Evolutionary conservation across 2,113 vertebrate species (phyloP).

Genomic region (Sialia sialis): DNA sequence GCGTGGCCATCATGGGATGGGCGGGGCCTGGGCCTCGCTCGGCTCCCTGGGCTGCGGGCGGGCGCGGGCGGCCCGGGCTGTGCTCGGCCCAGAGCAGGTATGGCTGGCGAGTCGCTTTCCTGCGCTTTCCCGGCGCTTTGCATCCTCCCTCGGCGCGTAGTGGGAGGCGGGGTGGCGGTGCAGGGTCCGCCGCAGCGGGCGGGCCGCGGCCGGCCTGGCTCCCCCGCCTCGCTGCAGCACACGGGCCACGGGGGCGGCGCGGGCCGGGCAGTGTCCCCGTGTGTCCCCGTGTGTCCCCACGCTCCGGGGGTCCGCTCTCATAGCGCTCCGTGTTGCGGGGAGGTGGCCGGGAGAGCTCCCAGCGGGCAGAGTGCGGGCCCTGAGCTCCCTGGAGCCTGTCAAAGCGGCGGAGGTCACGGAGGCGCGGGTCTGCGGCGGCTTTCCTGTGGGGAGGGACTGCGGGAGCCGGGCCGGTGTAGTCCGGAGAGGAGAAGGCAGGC

Average conservation of each 20-base stretch:
- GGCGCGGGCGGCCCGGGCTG: background rate
- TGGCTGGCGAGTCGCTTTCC: background rate
- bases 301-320: rapidly evolving
- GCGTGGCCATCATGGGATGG: background rate
- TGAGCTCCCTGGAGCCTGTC: rapidly evolving
- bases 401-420: rapidly evolving
- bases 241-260: background rate
- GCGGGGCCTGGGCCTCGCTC: background rate
- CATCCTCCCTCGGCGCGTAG: background rate
- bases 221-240: background rate
- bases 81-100: background rate
- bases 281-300: background rate
- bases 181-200: background rate
- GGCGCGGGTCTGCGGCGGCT: background rate
- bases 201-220: background rate
- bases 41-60: background rate
- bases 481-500: too few relatives aligned
- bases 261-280: background rate
- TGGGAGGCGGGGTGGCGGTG: background rate
- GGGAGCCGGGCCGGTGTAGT: background rate
- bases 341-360: rapidly evolving
- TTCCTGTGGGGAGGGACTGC: rapidly evolving
- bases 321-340: rapidly evolving
- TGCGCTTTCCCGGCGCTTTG: background rate
- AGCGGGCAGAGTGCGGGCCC: rapidly evolving